These are phyloP conservation scores for Galago senegalensis DNA, from an alignment of 2,797 vertebrate genomes.

Conservation along the genomic window DNA sequence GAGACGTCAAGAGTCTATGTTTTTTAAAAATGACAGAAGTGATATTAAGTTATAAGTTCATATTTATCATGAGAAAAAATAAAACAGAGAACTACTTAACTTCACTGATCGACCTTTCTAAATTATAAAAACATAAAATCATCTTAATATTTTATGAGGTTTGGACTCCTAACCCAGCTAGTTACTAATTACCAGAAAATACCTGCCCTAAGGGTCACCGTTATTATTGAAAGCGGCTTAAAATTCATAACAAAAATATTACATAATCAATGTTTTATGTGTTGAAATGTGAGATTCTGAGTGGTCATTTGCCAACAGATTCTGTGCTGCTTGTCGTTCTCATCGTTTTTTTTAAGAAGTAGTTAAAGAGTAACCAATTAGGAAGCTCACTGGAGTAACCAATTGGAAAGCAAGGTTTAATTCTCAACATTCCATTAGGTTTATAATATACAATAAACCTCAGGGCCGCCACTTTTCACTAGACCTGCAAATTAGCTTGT, in stretches of 20 bases:
- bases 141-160: constrained; percentile 69
- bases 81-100: constrained; percentile 42
- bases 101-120: constrained; percentile 67
- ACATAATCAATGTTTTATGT: constrained; percentile 66
- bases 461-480: constrained; percentile 75
- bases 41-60: constrained; percentile 75
- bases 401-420: constrained; percentile 58
- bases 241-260: constrained; percentile 80
- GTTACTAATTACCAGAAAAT: constrained; percentile 74
- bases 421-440: constrained; percentile 79
- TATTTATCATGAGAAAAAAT: constrained; percentile 70
- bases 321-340: constrained; percentile 58
- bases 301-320: constrained; percentile 70
- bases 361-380: constrained; percentile 69
- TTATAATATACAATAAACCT: constrained; percentile 81
- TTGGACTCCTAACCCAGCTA: constrained; percentile 61
- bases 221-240: constrained; percentile 75
- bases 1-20: constrained; percentile 24
- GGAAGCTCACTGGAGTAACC: constrained; percentile 59
- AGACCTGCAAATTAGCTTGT: constrained; percentile 77
- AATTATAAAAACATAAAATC: constrained; percentile 63
- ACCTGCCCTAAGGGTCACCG: constrained; percentile 46
- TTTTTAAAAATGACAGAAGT: constrained; percentile 79
- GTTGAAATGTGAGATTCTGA: constrained; percentile 71
- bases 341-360: constrained; percentile 43